Percentiles rank a stretch among this genome's conserved stretches.
Evolutionary conservation across 2,888 invertebrate species (phyloP).

Genomic region (Megalurothrips usitatus): DNA sequence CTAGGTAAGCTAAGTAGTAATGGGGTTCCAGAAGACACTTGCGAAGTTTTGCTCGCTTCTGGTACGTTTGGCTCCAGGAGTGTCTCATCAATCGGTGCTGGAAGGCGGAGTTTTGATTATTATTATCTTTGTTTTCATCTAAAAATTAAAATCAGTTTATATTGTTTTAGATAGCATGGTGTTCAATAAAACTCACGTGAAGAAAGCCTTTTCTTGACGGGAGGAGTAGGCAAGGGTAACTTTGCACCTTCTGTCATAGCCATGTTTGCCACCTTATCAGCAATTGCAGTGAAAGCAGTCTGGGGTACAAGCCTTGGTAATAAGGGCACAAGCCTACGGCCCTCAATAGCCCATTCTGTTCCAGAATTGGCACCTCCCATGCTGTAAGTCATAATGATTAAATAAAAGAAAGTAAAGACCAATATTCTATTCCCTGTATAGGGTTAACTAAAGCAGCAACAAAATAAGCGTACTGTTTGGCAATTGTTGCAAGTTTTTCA

Average conservation of each 20-base stretch:
- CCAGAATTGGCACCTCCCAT: conserved; percentile 52
- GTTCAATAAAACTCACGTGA: background rate
- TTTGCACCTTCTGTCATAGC: conserved; percentile 61
- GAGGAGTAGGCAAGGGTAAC: conserved; percentile 44
- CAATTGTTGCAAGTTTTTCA: conserved; percentile 81
- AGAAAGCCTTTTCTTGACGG: background rate
- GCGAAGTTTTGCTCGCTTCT: background rate
- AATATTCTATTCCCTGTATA: background rate
- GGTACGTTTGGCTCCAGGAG: background rate
- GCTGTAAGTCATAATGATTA: conserved; percentile 41
- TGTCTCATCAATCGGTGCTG: background rate
- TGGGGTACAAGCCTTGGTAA: conserved; percentile 80
- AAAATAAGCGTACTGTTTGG: conserved; percentile 79
- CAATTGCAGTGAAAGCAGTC: conserved; percentile 76
- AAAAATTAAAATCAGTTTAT: background rate
- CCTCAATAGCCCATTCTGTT: conserved; percentile 82
- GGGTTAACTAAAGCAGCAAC: background rate
- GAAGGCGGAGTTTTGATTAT: background rate
- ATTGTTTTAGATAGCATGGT: too few species aligned
- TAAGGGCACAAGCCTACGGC: conserved; percentile 74
- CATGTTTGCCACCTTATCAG: conserved; percentile 69
- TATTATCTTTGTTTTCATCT: background rate
- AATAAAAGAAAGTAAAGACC: conserved; percentile 36
- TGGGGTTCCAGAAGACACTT: background rate
- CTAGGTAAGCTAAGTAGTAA: background rate